phyloP scores from a whole-genome alignment of 1,140 invertebrate species.

The Schlechtendalia chinensis region DNA sequence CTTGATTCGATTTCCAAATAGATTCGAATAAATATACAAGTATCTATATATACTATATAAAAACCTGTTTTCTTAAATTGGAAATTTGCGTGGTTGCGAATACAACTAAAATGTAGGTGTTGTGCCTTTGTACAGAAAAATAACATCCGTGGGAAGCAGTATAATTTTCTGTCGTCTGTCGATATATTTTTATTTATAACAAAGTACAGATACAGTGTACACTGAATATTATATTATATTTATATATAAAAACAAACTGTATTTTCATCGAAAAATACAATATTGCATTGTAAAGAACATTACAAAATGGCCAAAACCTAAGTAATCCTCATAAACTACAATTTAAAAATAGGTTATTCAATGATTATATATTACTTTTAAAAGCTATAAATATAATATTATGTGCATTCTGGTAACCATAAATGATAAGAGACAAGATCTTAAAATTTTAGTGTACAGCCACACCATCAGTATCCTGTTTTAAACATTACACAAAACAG shows the following conservation, averaged over 20 bases:
- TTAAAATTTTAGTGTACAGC: background rate
- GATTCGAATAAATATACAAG: background rate
- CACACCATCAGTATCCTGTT: background rate
- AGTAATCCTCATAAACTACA: background rate
- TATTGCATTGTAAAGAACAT: conserved; percentile 8
- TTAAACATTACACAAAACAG: conserved; percentile 34
- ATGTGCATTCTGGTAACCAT: background rate
- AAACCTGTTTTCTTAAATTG: conserved; percentile 45
- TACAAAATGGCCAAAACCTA: no score
- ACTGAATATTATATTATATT: background rate
- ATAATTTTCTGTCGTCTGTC: conserved; percentile 16
- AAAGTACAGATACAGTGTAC: background rate
- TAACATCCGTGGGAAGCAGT: conserved; percentile 25
- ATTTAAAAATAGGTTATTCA: background rate
- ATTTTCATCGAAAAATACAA: background rate
- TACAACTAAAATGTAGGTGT: conserved; percentile 44
- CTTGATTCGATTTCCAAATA: conserved; percentile 17
- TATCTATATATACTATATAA: background rate
- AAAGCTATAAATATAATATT: conserved; percentile 23
- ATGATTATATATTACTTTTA: background rate
- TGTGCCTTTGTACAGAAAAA: conserved; percentile 8
- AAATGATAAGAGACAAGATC: conserved; percentile 34
- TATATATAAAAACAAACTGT: conserved; percentile 4
- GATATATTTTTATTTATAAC: conserved; percentile 4
- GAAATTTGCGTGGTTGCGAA: conserved; percentile 46